Base-by-base conservation (phyloP, 2,888 invertebrate species). In the Ophion ellenae region DNA sequence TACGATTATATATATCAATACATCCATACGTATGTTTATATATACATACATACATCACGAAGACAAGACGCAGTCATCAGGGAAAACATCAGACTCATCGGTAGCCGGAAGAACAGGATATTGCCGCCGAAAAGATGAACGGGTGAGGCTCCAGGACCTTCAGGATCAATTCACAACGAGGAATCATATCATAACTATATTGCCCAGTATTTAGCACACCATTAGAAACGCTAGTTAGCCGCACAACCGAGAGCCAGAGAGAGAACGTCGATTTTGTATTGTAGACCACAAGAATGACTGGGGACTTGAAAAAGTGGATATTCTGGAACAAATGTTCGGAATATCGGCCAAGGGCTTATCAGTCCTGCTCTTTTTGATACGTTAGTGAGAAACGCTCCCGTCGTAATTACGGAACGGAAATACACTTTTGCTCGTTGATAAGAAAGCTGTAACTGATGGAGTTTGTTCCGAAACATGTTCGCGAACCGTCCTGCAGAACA, bases 71-170 rank as follows among this genome's bases (percentile, higher is more conserved):
- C n/a, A 28, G 69, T 69, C 63, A 70, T 76, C 75, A 57, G 69
- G 28, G 24, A 57, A 36, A 28, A 59, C 71, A 32, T 28, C 24
- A 32, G 64, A 36, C 45, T 59, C 78, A 20, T 47, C 61, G 67
- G 67, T 28, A 47, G 66, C 71, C 76, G 20, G 40, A 75, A 66
- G 76, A 36, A 24, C 70, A 69, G 45, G 73, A 73, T 53, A 11
- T 67, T 64, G 36, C 61, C 84, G 67, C 82, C 78, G 89, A 81
- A 81, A 93, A 90, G 90, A 93, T 93, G 93, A 92, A 93, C 92
- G 93, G 93, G 93, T 93, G 90, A 93, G 93, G 88, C 75, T 85
- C 73, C 63, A 64, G 83, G 78, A 87, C 77, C 88, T 86, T 86
- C 86, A 71, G 81, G 82, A 86, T 87, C 86, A 88, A 88, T 90